Base-by-base conservation (phyloP, 2,888 invertebrate genomes). In the Timema podura region DNA sequence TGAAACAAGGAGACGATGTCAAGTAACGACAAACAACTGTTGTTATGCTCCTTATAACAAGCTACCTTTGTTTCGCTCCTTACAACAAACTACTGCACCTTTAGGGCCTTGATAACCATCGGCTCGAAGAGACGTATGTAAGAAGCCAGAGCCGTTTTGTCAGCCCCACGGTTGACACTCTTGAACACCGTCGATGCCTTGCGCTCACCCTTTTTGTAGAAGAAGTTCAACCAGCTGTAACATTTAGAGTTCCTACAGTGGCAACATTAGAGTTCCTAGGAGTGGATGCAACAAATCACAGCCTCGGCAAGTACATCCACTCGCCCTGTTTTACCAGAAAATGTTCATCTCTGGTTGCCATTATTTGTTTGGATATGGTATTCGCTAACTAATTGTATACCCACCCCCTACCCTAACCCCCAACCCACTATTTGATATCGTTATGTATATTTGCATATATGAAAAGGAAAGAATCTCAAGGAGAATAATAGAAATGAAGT, bases 101-200 rank as follows among this genome's bases (percentile, higher is more conserved):
- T 94, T 77, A 96, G 84, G 73, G 96, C 91, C 81, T 94, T 93
- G 78, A 98, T 96, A 71, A 98, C 97, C 81, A 97, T 90, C 0
- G 96, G 95, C 80, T 98, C 97, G 82, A 98, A 97, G 77, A 97
- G 85, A 76, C 95, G 87, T 74, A 98, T 96, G 80, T 95, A 93
- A 74, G 90, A 87, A 76, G 91, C 89, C 75, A 91, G 83, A 64
- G 87, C 81, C 72, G 83, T 82, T 79, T 88, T 85, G 79, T 87
- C 87, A 0, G 83, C 78, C 64, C 81, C 82, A 51, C 82, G 81
- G 0, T 80, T 79, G 6, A 82, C 76, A 65, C 77, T 82, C 79
- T 83, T 85, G 61, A 84, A 82, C 61, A 83, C 81, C 5, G 79
- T 79, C 9, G 83, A 72, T 65, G 68, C 73, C 70, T 72, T 75